Evolutionary conservation across 2,113 vertebrate species (phyloP).

Genomic region (Nothoprocta pentlandii): DNA sequence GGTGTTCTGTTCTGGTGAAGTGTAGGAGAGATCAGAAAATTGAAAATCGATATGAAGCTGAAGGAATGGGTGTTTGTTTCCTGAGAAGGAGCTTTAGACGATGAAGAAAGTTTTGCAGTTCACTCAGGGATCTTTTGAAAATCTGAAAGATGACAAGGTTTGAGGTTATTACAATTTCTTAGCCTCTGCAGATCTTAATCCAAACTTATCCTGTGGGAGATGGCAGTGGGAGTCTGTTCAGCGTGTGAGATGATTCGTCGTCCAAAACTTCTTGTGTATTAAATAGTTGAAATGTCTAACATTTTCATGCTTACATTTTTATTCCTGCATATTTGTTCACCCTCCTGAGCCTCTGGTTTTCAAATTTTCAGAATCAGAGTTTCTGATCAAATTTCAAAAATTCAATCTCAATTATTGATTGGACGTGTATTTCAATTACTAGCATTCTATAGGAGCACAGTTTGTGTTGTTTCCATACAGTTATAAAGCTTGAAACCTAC

Average conservation of each 20-base stretch:
- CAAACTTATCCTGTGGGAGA: background rate
- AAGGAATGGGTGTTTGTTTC: background rate
- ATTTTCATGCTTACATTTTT: background rate
- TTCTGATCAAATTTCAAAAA: background rate
- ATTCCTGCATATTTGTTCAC: background rate
- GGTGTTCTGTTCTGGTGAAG: background rate
- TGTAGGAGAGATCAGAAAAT: background rate
- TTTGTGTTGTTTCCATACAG: rapidly evolving
- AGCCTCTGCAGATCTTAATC: background rate
- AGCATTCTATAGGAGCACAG: background rate
- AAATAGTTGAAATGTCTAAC: background rate
- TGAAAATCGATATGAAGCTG: background rate
- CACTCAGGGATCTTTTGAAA: background rate
- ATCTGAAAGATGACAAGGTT: background rate
- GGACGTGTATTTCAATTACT: background rate
- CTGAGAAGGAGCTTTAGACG: background rate
- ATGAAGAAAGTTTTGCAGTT: background rate
- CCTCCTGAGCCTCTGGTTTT: background rate
- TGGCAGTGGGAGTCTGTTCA: background rate
- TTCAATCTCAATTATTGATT: background rate
- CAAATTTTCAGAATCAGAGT: background rate
- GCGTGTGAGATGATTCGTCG: background rate
- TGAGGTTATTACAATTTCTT: background rate
- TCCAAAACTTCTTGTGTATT: background rate
- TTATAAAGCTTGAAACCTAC: background rate